phyloP scores from a whole-genome alignment of 2,113 vertebrate species.

The Atlantisia rogersi region DNA sequence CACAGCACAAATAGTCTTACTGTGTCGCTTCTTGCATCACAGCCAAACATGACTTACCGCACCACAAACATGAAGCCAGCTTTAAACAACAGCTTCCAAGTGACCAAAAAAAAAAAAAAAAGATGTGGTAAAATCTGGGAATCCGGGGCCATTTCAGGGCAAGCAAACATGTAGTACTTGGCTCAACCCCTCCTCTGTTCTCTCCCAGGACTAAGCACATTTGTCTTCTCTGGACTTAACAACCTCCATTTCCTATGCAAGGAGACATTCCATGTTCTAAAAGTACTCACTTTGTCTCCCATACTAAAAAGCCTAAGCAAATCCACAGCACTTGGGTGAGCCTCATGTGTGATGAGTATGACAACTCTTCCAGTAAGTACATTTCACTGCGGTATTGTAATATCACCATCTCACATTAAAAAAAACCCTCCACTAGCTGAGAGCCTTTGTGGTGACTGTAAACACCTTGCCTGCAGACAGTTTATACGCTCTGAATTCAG shows the following conservation, averaged over 20 bases:
- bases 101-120: background rate
- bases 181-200: background rate
- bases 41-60: background rate
- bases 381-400: background rate
- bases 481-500: background rate
- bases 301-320: background rate
- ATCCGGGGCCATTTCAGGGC: background rate
- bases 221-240: background rate
- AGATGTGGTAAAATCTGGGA: background rate
- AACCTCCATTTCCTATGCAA: background rate
- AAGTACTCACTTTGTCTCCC: background rate
- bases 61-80: background rate
- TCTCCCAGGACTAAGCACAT: background rate
- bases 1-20: background rate
- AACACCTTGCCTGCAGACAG: background rate
- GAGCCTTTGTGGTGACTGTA: background rate
- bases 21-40: fast-evolving
- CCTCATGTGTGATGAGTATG: background rate
- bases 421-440: background rate
- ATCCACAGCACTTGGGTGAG: background rate
- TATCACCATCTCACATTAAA: background rate
- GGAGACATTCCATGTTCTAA: background rate
- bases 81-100: background rate
- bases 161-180: background rate
- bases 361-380: background rate